Conservation (phyloP, 2,888 invertebrate species). For the Sinelater perroti region DNA sequence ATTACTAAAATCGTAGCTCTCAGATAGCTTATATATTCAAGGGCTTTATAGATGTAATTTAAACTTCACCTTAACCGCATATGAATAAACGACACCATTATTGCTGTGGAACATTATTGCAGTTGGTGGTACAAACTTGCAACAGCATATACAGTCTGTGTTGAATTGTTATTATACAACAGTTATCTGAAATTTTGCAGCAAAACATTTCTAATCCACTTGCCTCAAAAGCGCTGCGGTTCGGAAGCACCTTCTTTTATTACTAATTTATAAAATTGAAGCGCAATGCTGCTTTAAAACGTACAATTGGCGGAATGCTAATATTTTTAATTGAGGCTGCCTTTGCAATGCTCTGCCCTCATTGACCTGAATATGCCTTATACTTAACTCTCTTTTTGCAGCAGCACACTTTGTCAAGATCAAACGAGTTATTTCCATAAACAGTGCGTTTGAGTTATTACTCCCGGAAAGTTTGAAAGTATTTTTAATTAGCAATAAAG, state of each 20-base stretch:
- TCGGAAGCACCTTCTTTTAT: not conserved
- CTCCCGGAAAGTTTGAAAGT: not conserved
- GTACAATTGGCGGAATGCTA: conserved; percentile 21
- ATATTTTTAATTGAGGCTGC: conserved; percentile 26
- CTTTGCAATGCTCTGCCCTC: conserved; percentile 19
- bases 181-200: not conserved
- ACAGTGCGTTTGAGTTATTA: conserved; percentile 13
- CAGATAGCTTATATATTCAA: too few relatives aligned
- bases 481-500: too few relatives aligned
- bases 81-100: conserved; percentile 24
- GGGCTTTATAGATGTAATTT: conserved; percentile 30
- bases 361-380: conserved; percentile 27
- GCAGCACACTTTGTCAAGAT: conserved; percentile 15
- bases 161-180: not conserved
- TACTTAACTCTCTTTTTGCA: conserved; percentile 25
- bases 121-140: conserved; percentile 12
- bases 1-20: too few relatives aligned
- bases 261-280: conserved; percentile 16
- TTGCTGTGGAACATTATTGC: conserved; percentile 19
- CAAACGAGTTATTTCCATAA: conserved; percentile 20
- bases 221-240: too few relatives aligned
- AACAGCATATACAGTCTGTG: too few relatives aligned
- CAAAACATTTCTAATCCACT: not conserved
- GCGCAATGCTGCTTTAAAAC: conserved; percentile 11
- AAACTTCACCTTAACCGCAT: conserved; percentile 28